These are phyloP conservation scores for Danio jaintianensis DNA, from an alignment of 2,797 vertebrate genomes.

Conservation along the genomic window DNA sequence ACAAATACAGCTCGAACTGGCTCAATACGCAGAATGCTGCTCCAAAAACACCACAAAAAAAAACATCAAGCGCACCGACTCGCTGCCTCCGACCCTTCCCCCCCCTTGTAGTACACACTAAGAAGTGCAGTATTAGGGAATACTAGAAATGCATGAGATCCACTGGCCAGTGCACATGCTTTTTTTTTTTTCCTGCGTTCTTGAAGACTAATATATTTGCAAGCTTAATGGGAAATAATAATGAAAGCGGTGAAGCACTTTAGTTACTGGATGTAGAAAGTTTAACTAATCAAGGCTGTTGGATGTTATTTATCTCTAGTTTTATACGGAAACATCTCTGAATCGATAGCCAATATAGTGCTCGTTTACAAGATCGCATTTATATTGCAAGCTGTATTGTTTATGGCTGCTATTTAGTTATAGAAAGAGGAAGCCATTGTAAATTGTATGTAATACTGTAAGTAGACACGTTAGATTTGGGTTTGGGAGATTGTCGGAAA, in stretches of 20 bases:
- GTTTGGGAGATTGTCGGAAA: constrained; percentile 9
- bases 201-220: constrained; percentile 36
- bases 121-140: constrained; percentile 39
- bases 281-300: neutral
- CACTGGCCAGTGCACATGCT: constrained; percentile 51
- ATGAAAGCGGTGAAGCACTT: constrained; percentile 16
- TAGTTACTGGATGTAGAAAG: constrained; percentile 6
- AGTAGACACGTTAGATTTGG: neutral
- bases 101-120: constrained; percentile 36
- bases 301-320: constrained; percentile 8
- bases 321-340: constrained; percentile 6
- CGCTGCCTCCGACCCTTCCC: constrained; percentile 47
- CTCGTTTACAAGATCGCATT: constrained; percentile 7
- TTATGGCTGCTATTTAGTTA: constrained; percentile 10
- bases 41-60: constrained; percentile 27
- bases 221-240: constrained; percentile 35
- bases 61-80: constrained; percentile 31
- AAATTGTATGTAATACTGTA: neutral
- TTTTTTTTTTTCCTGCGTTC: constrained; percentile 38
- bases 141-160: constrained; percentile 54
- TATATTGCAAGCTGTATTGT: neutral
- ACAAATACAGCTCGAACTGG: constrained; percentile 36
- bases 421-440: neutral
- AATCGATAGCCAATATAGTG: constrained; percentile 5
- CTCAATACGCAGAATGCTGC: constrained; percentile 35